A percentile compares a stretch with the other conserved stretches of the same genome.
phyloP scores from a whole-genome alignment of 2,888 invertebrate species.

The Hedychridium roseum region DNA sequence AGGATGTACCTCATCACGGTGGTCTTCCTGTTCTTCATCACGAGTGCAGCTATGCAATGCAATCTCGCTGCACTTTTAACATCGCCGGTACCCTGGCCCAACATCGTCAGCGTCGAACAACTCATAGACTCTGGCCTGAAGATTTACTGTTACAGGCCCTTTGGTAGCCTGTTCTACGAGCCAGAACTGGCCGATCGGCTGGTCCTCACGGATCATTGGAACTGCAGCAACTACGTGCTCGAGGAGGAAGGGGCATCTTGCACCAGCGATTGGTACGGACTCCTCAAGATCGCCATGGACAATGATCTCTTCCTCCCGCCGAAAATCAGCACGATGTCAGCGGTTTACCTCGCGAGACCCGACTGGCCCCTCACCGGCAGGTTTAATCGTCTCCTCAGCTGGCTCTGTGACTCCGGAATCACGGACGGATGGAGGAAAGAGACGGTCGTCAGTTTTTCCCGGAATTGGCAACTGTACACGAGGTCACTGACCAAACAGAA shows the following conservation, averaged over 20 bases:
- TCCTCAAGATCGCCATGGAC: conserved; percentile 2
- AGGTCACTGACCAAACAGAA: too few relatives aligned
- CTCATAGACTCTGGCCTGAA: neutral
- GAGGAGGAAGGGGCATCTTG: neutral
- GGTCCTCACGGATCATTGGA: conserved; percentile 2
- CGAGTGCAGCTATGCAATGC: conserved; percentile 13
- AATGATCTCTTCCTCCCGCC: conserved; percentile 14
- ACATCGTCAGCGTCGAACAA: neutral
- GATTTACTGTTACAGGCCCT: conserved; percentile 1
- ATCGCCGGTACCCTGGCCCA: neutral
- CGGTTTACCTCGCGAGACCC: conserved; percentile 7
- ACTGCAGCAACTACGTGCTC: conserved; percentile 14
- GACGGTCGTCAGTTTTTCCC: neutral
- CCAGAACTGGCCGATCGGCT: neutral
- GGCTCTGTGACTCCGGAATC: conserved; percentile 12
- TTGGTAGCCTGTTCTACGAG: conserved; percentile 5
- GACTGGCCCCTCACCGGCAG: conserved; percentile 18
- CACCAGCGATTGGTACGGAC: neutral
- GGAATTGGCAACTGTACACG: too few relatives aligned
- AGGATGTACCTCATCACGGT: conserved; percentile 19
- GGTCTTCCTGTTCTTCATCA: conserved; percentile 12
- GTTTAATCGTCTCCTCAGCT: conserved; percentile 9
- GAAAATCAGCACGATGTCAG: conserved; percentile 8
- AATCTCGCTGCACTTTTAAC: conserved; percentile 11
- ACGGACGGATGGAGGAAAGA: conserved; percentile 4